Evolutionary conservation across 2,888 invertebrate genomes (phyloP).

Genomic region (Epiblema foenella): DNA sequence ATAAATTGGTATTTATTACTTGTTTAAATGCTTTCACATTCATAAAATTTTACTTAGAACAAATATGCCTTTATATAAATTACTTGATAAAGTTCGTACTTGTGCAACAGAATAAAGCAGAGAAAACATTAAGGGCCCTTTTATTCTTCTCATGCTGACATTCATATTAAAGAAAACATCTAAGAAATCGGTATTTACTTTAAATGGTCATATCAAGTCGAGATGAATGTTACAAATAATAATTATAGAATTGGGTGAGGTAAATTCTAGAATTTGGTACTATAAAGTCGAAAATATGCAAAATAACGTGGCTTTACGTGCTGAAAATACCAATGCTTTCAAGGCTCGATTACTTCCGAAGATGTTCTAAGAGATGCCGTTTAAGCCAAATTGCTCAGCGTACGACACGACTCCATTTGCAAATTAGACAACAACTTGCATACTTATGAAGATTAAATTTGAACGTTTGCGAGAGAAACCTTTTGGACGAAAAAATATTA

Average conservation of each 20-base stretch:
- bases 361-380: constrained; percentile 70
- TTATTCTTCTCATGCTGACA: too few relatives aligned
- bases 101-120: too few relatives aligned
- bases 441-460: constrained; percentile 17
- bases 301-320: constrained; percentile 36
- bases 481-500: background rate
- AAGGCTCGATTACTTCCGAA: constrained; percentile 62
- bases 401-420: constrained; percentile 81
- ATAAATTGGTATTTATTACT: too few relatives aligned
- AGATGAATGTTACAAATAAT: background rate
- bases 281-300: constrained; percentile 38
- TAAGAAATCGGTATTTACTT: background rate
- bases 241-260: too few relatives aligned
- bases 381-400: constrained; percentile 80
- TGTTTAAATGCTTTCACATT: too few relatives aligned
- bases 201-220: background rate
- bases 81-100: too few relatives aligned
- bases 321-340: constrained; percentile 55
- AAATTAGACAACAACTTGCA: constrained; percentile 72
- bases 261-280: too few relatives aligned
- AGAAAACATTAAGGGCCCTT: too few relatives aligned
- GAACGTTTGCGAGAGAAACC: background rate
- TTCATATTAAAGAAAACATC: background rate
- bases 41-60: too few relatives aligned
- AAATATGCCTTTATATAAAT: too few relatives aligned